Conservation (phyloP, 2,888 invertebrate genomes). For the Amphipyra tragopoginis region DNA sequence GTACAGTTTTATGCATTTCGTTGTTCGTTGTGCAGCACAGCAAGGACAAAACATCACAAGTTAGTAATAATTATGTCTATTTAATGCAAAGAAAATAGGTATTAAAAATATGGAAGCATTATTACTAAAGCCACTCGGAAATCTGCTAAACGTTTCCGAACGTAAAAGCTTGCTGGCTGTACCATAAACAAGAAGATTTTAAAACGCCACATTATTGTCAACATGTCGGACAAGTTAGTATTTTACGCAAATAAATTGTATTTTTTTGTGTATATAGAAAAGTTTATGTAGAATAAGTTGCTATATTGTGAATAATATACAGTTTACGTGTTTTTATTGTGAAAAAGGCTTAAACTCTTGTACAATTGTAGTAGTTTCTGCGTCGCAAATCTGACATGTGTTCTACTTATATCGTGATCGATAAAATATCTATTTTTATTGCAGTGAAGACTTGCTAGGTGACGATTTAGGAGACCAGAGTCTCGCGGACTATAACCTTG, state of each 20-base stretch:
- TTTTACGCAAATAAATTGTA: slow-evolving; percentile 44
- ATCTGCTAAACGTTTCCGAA: slow-evolving; percentile 18
- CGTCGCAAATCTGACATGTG: slow-evolving; percentile 51
- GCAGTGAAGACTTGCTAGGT: slow-evolving; percentile 86
- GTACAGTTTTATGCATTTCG: too few species aligned
- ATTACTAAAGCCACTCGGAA: too few species aligned
- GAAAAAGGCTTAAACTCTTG: slow-evolving; percentile 1
- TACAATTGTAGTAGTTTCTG: slow-evolving; percentile 24
- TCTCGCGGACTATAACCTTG: slow-evolving; percentile 86
- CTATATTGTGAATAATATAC: not conserved
- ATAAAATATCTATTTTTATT: slow-evolving; percentile 63
- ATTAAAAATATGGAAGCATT: too few species aligned
- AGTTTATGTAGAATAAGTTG: not conserved
- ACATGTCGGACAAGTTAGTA: slow-evolving; percentile 89
- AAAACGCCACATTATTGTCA: slow-evolving; percentile 66
- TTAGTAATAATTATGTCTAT: too few species aligned
- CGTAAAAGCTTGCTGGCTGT: slow-evolving; percentile 2
- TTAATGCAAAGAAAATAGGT: too few species aligned
- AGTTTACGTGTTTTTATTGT: not conserved
- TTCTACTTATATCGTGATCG: slow-evolving; percentile 44
- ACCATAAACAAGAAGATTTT: slow-evolving; percentile 43
- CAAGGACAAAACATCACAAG: too few species aligned
- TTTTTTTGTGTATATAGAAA: slow-evolving; percentile 6
- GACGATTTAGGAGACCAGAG: slow-evolving; percentile 88
- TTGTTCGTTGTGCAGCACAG: too few species aligned